These are phyloP conservation scores for Gnatocerus cornutus DNA, from an alignment of 2,888 invertebrate species.

Conservation along the genomic window DNA sequence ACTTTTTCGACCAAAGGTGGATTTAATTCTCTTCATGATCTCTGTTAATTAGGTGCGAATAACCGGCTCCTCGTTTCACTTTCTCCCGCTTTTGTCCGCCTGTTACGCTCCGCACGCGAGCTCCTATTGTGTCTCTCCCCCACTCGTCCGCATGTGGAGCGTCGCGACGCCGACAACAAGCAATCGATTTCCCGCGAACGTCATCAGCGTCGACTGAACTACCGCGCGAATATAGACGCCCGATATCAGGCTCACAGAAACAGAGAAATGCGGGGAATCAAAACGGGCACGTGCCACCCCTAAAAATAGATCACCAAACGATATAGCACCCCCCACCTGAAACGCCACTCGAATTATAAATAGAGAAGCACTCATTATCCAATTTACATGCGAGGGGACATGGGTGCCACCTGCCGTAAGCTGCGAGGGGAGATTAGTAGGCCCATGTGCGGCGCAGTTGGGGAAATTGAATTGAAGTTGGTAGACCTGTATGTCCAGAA, in stretches of 20 bases:
- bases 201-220: constrained; percentile 62
- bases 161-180: constrained; percentile 15
- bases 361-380: constrained; percentile 1
- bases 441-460: not conserved
- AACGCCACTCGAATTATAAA: constrained; percentile 20
- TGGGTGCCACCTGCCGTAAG: constrained; percentile 12
- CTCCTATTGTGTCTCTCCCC: constrained; percentile 33
- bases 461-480: not conserved
- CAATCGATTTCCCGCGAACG: constrained; percentile 41
- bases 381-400: constrained; percentile 7
- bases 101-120: constrained; percentile 9
- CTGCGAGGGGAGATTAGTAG: not conserved
- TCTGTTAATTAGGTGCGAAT: no score
- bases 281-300: constrained; percentile 61
- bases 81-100: constrained; percentile 24
- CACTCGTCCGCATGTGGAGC: constrained; percentile 7
- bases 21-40: no score
- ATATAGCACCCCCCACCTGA: constrained; percentile 57
- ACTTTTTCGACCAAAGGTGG: no score
- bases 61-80: not conserved
- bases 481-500: no score
- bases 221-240: constrained; percentile 66
- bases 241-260: constrained; percentile 63
- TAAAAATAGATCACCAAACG: constrained; percentile 65
- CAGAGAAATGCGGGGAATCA: constrained; percentile 48